Evolutionary conservation across 2,113 vertebrate species (phyloP).

Genomic region (Ceuthmochares aereus): DNA sequence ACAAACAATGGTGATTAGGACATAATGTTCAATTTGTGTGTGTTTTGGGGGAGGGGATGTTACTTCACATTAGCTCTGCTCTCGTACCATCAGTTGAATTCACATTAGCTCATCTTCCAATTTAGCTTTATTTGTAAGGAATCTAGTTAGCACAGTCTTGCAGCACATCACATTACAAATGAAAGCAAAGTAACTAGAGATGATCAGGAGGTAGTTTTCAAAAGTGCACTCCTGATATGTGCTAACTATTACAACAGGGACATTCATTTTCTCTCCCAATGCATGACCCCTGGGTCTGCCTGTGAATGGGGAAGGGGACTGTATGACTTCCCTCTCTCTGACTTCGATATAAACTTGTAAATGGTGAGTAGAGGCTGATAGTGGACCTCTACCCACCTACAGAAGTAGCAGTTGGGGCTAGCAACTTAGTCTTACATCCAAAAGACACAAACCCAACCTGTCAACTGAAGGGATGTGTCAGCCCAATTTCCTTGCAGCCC

Average conservation of each 20-base stretch:
- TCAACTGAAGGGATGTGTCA: background rate
- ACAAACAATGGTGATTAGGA: background rate
- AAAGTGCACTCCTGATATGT: background rate
- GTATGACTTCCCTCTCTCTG: background rate
- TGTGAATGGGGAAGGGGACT: background rate
- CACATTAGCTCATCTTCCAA: background rate
- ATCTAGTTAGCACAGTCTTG: background rate
- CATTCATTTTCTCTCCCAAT: rapidly evolving
- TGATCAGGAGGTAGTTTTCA: background rate
- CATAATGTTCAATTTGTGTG: background rate
- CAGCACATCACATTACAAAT: background rate
- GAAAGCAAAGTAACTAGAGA: background rate
- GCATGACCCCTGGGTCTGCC: background rate
- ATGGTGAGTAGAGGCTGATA: background rate
- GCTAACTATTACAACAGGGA: background rate
- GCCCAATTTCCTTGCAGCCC: background rate
- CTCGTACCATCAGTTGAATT: background rate
- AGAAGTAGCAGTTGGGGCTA: background rate
- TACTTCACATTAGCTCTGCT: background rate
- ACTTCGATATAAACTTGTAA: background rate
- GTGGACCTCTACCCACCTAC: background rate
- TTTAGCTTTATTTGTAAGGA: background rate
- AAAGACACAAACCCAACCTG: background rate
- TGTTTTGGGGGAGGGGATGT: background rate
- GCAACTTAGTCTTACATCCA: background rate